Base-by-base conservation (phyloP, 2,888 invertebrate genomes). In the Noctua fimbriata region DNA sequence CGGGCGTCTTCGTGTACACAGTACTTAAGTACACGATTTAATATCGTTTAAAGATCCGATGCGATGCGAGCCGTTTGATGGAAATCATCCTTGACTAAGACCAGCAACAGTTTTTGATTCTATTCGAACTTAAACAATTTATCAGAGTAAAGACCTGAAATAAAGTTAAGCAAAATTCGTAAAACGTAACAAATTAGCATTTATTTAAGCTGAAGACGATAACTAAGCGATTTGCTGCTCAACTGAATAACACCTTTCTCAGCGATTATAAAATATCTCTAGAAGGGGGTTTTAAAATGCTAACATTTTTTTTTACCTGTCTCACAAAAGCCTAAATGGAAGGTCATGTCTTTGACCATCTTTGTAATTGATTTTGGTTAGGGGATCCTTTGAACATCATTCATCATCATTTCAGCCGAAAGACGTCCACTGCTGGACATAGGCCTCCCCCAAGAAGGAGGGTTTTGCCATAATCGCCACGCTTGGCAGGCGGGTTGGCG, bases 181-280 rank as follows among this genome's bases (percentile, higher is more conserved):
- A 24, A 73, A 73, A 55, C n/a, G 9, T 24, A 18, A 75, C 44
- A 73, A 73, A 75, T 73, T 58, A 32, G n/a, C n/a, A 73, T 73
- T 75, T 32, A 75, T 73, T 73, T 55, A 4, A 73, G 44, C 6
- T n/a, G 32, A 44, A 75, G 36, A 36, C 41, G 60, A 28, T 41
- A 18, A 63, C 36, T 75, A 28, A 76, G 49, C 49, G 49, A 76
- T 63, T 36, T 60, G 5, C n/a, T 21, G 28, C 76, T 41, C 36
- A 28, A 28, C 36, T 63, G 60, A 60, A 75, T 75, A 49, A 41
- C 4, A 75, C 6, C 28, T 49, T 49, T 36, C 1, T 36, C 21
- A 75, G n/a, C 47, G 4, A 7, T 60, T 28, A 36, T 36, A 41
- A 76, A 49, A 41, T 63, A 36, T 49, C 9, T 28, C 16, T 36